These are phyloP conservation scores for Arvicola amphibius DNA, from an alignment of 2,797 vertebrate species.

Conservation along the genomic window DNA sequence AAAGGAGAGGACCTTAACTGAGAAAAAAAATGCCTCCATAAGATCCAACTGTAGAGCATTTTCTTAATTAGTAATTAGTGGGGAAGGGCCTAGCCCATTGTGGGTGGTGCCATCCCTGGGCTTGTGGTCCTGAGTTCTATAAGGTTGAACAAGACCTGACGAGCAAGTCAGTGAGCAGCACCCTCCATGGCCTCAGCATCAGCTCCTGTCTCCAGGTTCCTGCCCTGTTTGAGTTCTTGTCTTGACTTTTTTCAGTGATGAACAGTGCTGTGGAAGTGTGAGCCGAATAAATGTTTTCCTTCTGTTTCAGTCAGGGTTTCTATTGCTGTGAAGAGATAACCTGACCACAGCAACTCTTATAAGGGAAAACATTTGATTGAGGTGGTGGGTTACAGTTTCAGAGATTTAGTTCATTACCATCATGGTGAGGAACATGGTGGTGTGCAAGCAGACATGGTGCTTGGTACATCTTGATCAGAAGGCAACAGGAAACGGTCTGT, in stretches of 20 bases:
- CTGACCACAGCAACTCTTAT: not conserved
- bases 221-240: not conserved
- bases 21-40: not conserved
- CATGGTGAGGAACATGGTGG: not conserved
- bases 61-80: not conserved
- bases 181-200: not conserved
- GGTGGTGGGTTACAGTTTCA: not conserved
- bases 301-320: not conserved
- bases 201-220: not conserved
- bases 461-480: not conserved
- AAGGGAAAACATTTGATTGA: not conserved
- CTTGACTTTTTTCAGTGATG: not conserved
- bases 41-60: not conserved
- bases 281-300: no score
- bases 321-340: not conserved
- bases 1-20: not conserved
- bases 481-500: not conserved
- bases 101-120: not conserved
- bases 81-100: not conserved
- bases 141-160: not conserved
- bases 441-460: not conserved
- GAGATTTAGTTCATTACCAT: not conserved
- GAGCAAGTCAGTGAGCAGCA: not conserved
- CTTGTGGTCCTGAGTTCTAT: not conserved
- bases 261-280: not conserved